Conservation (phyloP, 2,888 invertebrate species). For the Chymomyza procnemis region DNA sequence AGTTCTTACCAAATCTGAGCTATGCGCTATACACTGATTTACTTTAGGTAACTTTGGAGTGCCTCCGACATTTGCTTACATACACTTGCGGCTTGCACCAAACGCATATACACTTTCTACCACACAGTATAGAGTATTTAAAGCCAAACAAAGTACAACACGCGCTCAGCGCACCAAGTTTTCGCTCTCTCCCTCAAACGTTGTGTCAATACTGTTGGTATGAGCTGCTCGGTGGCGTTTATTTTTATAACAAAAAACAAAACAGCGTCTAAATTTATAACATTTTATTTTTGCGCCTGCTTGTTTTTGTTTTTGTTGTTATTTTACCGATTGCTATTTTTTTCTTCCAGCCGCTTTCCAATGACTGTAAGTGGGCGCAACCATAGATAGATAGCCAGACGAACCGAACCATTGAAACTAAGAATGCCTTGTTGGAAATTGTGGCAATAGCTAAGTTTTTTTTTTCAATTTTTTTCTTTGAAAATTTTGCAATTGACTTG, state of each 20-base stretch:
- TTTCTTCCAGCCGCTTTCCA: not conserved
- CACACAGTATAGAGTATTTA: too few relatives aligned
- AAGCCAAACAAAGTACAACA: too few relatives aligned
- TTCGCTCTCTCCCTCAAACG: not conserved
- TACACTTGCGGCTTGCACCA: too few relatives aligned
- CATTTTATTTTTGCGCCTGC: not conserved
- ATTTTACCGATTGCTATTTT: not conserved
- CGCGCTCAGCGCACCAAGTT: too few relatives aligned
- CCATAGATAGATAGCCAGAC: too few relatives aligned
- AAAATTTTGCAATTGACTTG: not conserved
- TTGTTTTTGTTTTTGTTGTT: not conserved
- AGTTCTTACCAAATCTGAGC: too few relatives aligned
- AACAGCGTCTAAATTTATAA: not conserved
- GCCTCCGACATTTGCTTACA: too few relatives aligned
- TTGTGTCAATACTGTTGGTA: not conserved
- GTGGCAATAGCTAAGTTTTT: not conserved
- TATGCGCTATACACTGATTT: too few relatives aligned
- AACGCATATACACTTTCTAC: too few relatives aligned
- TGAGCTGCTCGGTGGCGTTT: slow-evolving; percentile 58
- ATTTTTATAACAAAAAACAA: slow-evolving; percentile 52
- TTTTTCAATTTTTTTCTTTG: not conserved
- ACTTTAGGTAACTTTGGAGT: too few relatives aligned
- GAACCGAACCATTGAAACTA: not conserved
- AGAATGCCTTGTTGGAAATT: not conserved
- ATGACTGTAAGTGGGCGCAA: not conserved